Percentiles rank a stretch among this genome's conserved stretches.
Evolutionary conservation across 2,113 vertebrate genomes (phyloP).

Genomic region (Odocoileus hemionus): DNA sequence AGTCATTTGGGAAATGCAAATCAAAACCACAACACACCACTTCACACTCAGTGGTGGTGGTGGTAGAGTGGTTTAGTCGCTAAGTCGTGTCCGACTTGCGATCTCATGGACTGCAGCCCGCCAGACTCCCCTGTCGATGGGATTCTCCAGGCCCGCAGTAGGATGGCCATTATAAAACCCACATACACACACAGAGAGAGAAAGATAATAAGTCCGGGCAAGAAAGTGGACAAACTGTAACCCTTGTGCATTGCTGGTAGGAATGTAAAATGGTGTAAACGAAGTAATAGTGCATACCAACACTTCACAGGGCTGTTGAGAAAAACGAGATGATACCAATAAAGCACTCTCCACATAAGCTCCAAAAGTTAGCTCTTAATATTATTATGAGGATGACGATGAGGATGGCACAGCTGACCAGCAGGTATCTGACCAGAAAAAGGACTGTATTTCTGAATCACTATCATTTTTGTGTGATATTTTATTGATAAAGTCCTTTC

Average conservation of each 20-base stretch:
- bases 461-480: not conserved
- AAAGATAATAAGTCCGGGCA: not conserved
- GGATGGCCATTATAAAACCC: not conserved
- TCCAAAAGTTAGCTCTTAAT: not conserved
- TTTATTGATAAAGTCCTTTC: constrained; percentile 33
- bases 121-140: not conserved
- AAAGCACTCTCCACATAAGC: not conserved
- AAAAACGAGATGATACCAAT: not conserved
- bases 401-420: not conserved
- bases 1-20: not conserved
- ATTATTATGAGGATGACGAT: not conserved
- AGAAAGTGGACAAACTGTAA: not conserved
- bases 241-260: not conserved
- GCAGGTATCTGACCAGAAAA: not conserved
- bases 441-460: constrained; percentile 1
- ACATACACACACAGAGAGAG: not conserved
- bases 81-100: not conserved
- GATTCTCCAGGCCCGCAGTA: not conserved
- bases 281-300: not conserved
- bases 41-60: not conserved
- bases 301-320: not conserved
- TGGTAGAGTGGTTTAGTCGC: not conserved
- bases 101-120: not conserved
- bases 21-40: not conserved
- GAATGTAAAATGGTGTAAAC: constrained; percentile 6